phyloP scores from a whole-genome alignment of 2,797 vertebrate species.

The Syngnathus acus region DNA sequence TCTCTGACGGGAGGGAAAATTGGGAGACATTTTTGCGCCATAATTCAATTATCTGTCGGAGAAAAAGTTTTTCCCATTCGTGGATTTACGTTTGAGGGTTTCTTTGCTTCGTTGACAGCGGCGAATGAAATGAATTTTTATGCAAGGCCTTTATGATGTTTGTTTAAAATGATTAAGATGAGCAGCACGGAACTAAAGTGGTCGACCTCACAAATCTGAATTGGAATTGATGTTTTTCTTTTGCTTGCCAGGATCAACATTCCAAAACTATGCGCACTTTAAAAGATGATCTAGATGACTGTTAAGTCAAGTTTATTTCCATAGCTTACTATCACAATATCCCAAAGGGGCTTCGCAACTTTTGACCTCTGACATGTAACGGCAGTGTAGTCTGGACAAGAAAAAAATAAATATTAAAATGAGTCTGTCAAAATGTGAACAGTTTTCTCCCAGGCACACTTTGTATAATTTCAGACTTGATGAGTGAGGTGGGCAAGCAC shows the following conservation, averaged over 20 bases:
- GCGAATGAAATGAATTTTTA: neutral
- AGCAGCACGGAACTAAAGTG: neutral
- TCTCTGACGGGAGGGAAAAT: conserved; percentile 49
- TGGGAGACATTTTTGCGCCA: conserved; percentile 32
- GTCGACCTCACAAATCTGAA: no score
- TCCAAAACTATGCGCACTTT: no score
- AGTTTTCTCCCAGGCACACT: neutral
- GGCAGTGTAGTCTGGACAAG: no score
- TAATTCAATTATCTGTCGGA: conserved; percentile 54
- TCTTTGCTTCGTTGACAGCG: conserved; percentile 4
- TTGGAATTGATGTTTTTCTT: neutral
- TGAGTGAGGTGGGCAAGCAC: neutral
- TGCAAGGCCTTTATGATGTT: neutral
- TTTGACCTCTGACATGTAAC: no score
- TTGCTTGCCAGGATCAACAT: neutral
- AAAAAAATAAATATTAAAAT: neutral
- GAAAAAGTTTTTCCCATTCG: conserved; percentile 23
- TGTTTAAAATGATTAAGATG: neutral
- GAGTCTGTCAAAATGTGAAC: neutral
- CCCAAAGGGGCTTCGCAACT: neutral
- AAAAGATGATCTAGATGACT: neutral
- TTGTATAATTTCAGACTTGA: neutral
- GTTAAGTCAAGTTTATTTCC: neutral
- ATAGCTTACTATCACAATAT: neutral
- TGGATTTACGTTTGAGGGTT: conserved; percentile 21